Conservation (phyloP, 2,888 invertebrate genomes). For the Ophioninae sp. region DNA sequence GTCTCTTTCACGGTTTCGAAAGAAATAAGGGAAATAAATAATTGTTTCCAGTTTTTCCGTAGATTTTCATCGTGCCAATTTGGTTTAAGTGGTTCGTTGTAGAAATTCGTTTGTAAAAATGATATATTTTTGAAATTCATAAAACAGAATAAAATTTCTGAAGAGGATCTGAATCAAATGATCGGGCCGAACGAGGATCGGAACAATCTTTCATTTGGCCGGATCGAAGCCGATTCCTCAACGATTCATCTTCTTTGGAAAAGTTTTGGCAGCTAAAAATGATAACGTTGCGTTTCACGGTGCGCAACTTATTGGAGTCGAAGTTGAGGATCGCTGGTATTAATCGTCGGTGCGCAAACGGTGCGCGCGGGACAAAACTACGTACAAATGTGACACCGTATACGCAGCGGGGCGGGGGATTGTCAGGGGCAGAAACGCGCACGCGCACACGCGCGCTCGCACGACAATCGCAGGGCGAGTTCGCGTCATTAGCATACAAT, state of each 20-base stretch:
- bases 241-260: too few species aligned
- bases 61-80: too few species aligned
- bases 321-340: background rate
- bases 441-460: slow-evolving; percentile 58
- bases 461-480: slow-evolving; percentile 65
- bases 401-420: background rate
- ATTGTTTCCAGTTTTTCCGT: too few species aligned
- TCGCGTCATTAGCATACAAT: slow-evolving; percentile 78
- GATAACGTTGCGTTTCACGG: background rate
- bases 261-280: background rate
- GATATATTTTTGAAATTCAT: too few species aligned
- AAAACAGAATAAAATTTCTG: too few species aligned
- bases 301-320: background rate
- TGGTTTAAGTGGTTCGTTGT: too few species aligned
- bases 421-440: slow-evolving; percentile 68
- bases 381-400: background rate
- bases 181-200: too few species aligned
- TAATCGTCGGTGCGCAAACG: background rate
- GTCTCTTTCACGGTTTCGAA: background rate
- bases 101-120: too few species aligned
- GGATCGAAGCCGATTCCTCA: too few species aligned
- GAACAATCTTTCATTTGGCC: too few species aligned
- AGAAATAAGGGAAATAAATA: too few species aligned
- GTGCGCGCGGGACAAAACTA: background rate
- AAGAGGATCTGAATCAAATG: too few species aligned